phyloP scores from a whole-genome alignment of 2,888 invertebrate species.

The Amorpha juglandis region DNA sequence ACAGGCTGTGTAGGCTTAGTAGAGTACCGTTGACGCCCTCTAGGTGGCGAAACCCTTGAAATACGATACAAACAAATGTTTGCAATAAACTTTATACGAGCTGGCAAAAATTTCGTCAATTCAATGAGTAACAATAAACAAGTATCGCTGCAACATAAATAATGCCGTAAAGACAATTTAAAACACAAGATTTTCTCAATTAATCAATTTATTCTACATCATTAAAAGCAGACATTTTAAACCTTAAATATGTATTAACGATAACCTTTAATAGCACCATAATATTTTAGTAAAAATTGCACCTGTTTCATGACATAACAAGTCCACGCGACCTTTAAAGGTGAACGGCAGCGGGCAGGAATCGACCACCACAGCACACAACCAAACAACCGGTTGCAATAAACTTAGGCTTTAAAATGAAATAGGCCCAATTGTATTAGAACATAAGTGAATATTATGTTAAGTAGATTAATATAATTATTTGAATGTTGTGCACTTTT shows the following conservation, averaged over 20 bases:
- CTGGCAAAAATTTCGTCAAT: no score
- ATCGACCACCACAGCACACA: conserved; percentile 9
- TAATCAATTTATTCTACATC: not conserved
- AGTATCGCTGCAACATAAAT: no score
- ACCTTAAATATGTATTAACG: not conserved
- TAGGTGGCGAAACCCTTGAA: no score
- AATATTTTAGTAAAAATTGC: not conserved
- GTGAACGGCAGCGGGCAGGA: conserved; percentile 41
- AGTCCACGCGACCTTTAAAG: conserved; percentile 51
- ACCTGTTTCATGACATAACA: conserved; percentile 23
- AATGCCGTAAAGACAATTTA: no score
- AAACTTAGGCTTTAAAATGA: not conserved
- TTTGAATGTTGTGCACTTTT: no score
- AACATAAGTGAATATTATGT: no score
- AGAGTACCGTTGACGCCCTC: no score
- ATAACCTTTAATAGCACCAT: conserved; percentile 2
- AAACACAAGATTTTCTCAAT: not conserved
- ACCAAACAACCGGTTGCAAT: conserved; percentile 4
- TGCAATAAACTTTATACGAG: no score
- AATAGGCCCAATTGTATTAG: not conserved
- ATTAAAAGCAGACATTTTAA: not conserved
- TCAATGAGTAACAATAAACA: no score
- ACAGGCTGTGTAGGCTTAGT: no score
- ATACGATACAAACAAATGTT: no score
- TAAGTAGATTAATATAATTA: no score